Evolutionary conservation across 2,888 invertebrate species (phyloP), one percentile per base, ranked within the genome.

Genomic region (Zygogramma bicolorata): DNA sequence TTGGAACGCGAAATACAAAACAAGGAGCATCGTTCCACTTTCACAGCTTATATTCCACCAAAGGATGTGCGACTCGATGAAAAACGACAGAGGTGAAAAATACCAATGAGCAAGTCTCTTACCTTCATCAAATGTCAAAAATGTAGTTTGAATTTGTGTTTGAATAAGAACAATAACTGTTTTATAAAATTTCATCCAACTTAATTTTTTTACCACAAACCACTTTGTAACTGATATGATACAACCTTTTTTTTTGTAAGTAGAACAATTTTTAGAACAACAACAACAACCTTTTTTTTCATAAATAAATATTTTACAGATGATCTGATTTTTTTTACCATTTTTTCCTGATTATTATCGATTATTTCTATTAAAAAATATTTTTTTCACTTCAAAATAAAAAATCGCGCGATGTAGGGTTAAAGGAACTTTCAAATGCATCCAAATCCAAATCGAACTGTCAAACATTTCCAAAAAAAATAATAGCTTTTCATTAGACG

Each of bases 1-100:
- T 58, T 58, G 27, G 58, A 58, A 58, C 58, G 58, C n/a, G n/a
- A n/a, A 15, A 29, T 20, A 22, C 13, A 42, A 42, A 42, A n/a
- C n/a, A n/a, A n/a, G n/a, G n/a, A 42, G 42, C 42, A 42, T 42
- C 1, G 15, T 42, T 15, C 42, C 13, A 15, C 42, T 42, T n/a
- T 5, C 4, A 27, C 58, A 58, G 57, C 2, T 1, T 25, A 57
- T 25, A 57, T 57, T 18, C 25, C 25, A 13, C 25, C 57, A 57
- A 57, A 25, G 22, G 57, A 57, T 2, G 13, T 25, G 22, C 6
- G 25, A 57, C 25, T 57, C n/a, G 57, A 57, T 25, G 57, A 57
- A 57, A 57, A 57, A 22, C 3, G 25, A 57, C 57, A 57, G 57
- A 25, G 5, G 25, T 57, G 25, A 25, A 25, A 57, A 57, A 25